These are phyloP conservation scores for Campoletis raptor DNA, from an alignment of 2,888 invertebrate species.

Conservation along the genomic window DNA sequence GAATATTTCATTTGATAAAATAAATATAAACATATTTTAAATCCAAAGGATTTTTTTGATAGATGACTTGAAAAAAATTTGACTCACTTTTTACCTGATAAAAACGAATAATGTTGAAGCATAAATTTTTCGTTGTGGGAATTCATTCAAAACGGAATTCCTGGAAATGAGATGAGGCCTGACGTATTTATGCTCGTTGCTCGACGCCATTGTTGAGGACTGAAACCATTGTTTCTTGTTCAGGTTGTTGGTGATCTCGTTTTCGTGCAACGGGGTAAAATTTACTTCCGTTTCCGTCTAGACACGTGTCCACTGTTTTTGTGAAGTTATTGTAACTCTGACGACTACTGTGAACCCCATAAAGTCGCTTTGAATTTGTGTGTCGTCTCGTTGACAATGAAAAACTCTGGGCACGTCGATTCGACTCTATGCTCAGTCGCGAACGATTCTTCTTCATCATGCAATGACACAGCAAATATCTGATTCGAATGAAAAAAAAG, in stretches of 20 bases:
- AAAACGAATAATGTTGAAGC: background rate
- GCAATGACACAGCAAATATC: constrained; percentile 78
- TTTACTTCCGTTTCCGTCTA: constrained; percentile 37
- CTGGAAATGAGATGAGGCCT: background rate
- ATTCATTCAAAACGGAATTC: background rate
- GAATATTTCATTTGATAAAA: background rate
- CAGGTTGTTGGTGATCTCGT: constrained; percentile 67
- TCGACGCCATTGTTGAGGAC: constrained; percentile 77
- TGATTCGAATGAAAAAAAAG: constrained; percentile 49
- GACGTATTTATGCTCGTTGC: constrained; percentile 62
- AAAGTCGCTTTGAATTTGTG: constrained; percentile 70
- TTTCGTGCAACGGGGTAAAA: constrained; percentile 26
- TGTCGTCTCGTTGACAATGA: constrained; percentile 78
- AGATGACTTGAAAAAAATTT: background rate
- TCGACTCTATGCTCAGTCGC: constrained; percentile 75
- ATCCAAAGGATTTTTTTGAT: background rate
- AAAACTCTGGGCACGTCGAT: constrained; percentile 78
- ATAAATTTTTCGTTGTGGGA: background rate
- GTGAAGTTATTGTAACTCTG: constrained; percentile 75
- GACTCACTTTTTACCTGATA: background rate
- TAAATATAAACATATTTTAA: background rate
- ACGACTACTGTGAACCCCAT: constrained; percentile 73
- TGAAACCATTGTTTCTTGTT: constrained; percentile 80
- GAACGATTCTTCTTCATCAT: constrained; percentile 73
- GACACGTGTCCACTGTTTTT: constrained; percentile 62